Evolutionary conservation across 2,888 invertebrate species (phyloP).

Genomic region (Tenthredo amoena): DNA sequence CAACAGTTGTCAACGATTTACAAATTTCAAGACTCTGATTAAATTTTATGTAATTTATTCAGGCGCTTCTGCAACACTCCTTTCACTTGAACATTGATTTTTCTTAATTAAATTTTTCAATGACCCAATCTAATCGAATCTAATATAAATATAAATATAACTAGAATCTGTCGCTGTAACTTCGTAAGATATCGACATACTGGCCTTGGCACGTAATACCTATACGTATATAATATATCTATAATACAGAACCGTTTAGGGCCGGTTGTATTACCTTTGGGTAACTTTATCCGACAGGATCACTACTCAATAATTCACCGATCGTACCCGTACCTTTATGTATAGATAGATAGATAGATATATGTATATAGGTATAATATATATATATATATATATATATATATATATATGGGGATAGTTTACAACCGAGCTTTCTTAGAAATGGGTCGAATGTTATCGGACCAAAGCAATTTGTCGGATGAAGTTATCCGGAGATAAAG

Average conservation of each 20-base stretch:
- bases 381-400: not conserved
- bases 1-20: not conserved
- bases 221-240: not conserved
- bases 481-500: not conserved
- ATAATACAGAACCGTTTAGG: not conserved
- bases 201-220: constrained; percentile 2
- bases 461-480: not conserved
- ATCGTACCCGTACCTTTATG: not conserved
- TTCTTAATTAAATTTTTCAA: not conserved
- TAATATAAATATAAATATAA: not conserved
- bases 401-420: not conserved
- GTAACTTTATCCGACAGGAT: constrained; percentile 10
- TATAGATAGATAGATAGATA: not conserved
- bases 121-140: not conserved
- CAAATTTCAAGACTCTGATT: not conserved
- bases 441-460: constrained; percentile 2
- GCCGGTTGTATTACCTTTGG: constrained; percentile 6
- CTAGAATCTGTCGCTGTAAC: not conserved
- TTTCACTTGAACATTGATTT: not conserved
- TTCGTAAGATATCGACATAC: not conserved
- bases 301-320: constrained; percentile 1
- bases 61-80: not conserved
- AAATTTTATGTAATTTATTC: not conserved
- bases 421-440: not conserved
- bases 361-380: not conserved